Conservation (phyloP, 1,140 invertebrate species). For the Proctacanthus coquilletti region DNA sequence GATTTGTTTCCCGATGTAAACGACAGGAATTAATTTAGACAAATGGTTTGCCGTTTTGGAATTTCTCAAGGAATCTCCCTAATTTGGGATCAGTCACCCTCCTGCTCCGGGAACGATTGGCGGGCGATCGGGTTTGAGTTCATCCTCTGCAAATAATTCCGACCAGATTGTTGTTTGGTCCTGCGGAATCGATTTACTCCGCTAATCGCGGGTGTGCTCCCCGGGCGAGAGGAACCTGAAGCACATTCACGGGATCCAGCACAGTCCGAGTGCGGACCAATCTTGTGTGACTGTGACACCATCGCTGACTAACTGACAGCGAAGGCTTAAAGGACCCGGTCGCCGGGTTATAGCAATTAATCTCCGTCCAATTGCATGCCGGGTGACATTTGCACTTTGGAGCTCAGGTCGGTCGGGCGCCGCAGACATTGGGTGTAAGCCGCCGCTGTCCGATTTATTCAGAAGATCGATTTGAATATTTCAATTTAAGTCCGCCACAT, state of each 20-base stretch:
- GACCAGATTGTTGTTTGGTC: too few relatives aligned
- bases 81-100: not conserved
- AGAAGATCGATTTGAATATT: not conserved
- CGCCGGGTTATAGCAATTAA: not conserved
- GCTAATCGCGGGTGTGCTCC: too few relatives aligned
- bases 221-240: too few relatives aligned
- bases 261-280: too few relatives aligned
- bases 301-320: not conserved
- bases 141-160: too few relatives aligned
- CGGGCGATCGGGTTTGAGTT: too few relatives aligned
- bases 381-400: slow-evolving; percentile 1
- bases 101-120: too few relatives aligned
- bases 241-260: too few relatives aligned
- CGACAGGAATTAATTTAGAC: slow-evolving; percentile 32
- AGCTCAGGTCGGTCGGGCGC: not conserved
- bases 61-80: not conserved
- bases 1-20: slow-evolving; percentile 31
- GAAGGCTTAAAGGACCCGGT: not conserved
- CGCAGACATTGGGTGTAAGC: not conserved
- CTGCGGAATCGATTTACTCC: too few relatives aligned
- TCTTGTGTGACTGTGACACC: too few relatives aligned
- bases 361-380: not conserved
- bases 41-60: slow-evolving; percentile 21
- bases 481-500: slow-evolving; percentile 1
- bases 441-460: not conserved